Evolutionary conservation across 2,888 invertebrate genomes (phyloP), one percentile per base, ranked within the genome.

Genomic region (Hydropsyche betteni): DNA sequence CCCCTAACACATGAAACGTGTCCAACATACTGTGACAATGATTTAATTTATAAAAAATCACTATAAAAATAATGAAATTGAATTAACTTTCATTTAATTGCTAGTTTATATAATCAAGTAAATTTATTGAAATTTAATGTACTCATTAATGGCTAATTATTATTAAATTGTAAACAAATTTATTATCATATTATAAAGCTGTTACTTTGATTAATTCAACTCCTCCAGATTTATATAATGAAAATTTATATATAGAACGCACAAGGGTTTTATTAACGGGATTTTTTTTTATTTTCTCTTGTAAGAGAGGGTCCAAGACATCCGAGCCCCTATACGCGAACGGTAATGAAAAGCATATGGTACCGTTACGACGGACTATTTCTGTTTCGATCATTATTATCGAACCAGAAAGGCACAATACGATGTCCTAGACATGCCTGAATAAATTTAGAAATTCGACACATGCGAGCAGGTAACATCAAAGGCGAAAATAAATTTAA

Each of bases 271-370:
- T 58, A 24, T 58, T 24, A 58, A 24, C 24, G 24, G 24, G 58
- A 58, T 44, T 44, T 44, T 44, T 44, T 44, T 44, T 44, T 10
- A 44, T 44, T 44, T 10, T 6, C 44, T 44, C 44, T 58, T 58
- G 58, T 58, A 24, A 58, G 24, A 16, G 33, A 34, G 68, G 44
- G 68, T 73, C 69, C 64, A 38, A 64, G 70, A 50, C 64, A 74
- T 36, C n/a, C 34, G 69, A 76, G 68, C 69, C 71, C 70, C 70
- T 76, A 10, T 44, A 10, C 44, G 10, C 6, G 44, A 44, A 74
- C 76, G 52, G 74, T 76, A 74, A 76, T 74, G 76, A 72, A 74
- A 51, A 74, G 55, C 77, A 77, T 75, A 77, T 77, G 77, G 77
- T 77, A 53, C 77, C 77, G 75, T 73, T 73, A 73, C 33, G 44